A percentile compares a stretch with the other conserved stretches of the same genome.
Evolutionary conservation across 2,113 vertebrate genomes (phyloP).

Genomic region (Pungitius pungitius): DNA sequence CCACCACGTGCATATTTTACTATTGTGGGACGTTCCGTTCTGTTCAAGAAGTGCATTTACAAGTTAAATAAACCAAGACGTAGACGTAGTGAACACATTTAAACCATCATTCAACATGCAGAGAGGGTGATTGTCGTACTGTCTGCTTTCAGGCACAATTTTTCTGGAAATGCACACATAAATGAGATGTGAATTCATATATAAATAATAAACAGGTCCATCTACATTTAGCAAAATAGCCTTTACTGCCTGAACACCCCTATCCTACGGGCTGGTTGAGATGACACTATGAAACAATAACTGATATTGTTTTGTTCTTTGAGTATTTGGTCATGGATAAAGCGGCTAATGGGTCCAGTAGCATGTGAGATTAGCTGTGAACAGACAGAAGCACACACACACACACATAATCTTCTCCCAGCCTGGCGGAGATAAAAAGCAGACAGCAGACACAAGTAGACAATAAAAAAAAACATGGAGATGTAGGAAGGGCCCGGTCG

Average conservation of each 20-base stretch:
- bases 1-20: neutral
- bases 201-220: neutral
- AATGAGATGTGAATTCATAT: neutral
- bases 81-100: neutral
- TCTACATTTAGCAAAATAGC: no score
- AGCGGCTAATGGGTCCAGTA: neutral
- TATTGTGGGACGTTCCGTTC: no score
- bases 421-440: slow-evolving; percentile 6
- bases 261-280: no score
- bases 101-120: neutral
- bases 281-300: neutral
- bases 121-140: no score
- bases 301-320: neutral
- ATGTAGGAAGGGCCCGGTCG: slow-evolving; percentile 36
- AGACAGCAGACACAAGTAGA: slow-evolving; percentile 42
- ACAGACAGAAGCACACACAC: neutral
- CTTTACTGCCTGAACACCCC: neutral
- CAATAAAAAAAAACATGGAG: slow-evolving; percentile 23
- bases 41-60: no score
- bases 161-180: neutral
- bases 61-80: no score
- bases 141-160: no score
- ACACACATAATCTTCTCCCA: neutral
- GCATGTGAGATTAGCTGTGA: neutral
- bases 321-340: neutral